Conservation (phyloP, 1,140 invertebrate genomes). For the Formica exsecta region DNA sequence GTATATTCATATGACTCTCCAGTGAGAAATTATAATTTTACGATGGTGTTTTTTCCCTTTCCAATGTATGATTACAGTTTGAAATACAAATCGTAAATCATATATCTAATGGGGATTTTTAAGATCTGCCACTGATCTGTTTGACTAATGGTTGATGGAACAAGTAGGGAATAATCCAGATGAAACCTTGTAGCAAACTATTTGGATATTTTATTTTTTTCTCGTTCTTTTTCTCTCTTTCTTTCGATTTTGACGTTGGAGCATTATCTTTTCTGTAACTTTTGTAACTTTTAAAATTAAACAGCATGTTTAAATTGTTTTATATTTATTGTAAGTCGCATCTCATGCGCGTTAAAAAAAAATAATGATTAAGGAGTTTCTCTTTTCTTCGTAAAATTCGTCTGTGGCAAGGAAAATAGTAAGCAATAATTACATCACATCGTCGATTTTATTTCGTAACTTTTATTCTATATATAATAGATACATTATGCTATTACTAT, state of each 20-base stretch:
- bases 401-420: neutral
- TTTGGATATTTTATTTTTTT: slow-evolving; percentile 56
- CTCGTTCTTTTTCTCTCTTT: slow-evolving; percentile 16
- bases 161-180: slow-evolving; percentile 68
- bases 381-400: slow-evolving; percentile 12
- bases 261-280: slow-evolving; percentile 64
- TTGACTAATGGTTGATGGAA: slow-evolving; percentile 71
- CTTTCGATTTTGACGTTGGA: slow-evolving; percentile 39
- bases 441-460: slow-evolving; percentile 67
- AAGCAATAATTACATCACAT: slow-evolving; percentile 6
- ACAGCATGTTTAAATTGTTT: slow-evolving; percentile 65
- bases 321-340: slow-evolving; percentile 67
- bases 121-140: slow-evolving; percentile 76
- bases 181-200: slow-evolving; percentile 66
- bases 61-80: slow-evolving; percentile 48
- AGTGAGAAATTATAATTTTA: slow-evolving; percentile 4
- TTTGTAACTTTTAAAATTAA: slow-evolving; percentile 79
- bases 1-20: too few relatives aligned
- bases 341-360: neutral
- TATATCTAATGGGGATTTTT: slow-evolving; percentile 79
- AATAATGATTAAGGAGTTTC: neutral
- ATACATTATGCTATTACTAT: slow-evolving; percentile 68
- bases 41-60: slow-evolving; percentile 36
- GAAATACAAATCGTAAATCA: slow-evolving; percentile 69
- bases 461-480: slow-evolving; percentile 54